These are phyloP conservation scores for Sinocyclocheilus anophthalmus DNA, from an alignment of 2,113 vertebrate species.

Conservation along the genomic window DNA sequence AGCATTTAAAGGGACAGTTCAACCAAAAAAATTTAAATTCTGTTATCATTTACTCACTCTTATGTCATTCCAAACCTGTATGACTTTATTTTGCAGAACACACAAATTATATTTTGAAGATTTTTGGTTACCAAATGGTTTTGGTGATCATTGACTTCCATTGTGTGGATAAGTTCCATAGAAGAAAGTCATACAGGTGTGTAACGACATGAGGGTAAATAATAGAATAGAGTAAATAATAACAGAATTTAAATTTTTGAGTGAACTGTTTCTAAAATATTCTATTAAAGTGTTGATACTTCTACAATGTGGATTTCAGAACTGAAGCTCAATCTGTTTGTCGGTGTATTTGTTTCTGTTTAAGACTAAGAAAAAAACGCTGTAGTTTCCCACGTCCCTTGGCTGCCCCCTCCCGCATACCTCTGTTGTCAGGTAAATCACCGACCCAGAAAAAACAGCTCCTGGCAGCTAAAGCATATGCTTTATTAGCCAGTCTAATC, in stretches of 20 bases:
- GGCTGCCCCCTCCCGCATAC: conserved; percentile 56
- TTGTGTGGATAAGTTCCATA: background rate
- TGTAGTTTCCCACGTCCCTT: conserved; percentile 53
- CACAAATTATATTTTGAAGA: background rate
- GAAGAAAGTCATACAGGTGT: background rate
- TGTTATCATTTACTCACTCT: background rate
- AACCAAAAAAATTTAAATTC: background rate
- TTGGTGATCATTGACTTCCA: background rate
- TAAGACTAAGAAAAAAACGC: background rate
- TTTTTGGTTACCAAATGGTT: background rate
- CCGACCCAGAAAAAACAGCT: conserved; percentile 32
- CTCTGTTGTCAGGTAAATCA: conserved; percentile 62
- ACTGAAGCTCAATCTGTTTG: conserved; percentile 38
- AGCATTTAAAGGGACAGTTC: background rate
- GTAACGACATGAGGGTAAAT: too few species aligned
- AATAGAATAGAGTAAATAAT: background rate
- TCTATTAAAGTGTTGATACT: background rate
- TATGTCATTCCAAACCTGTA: background rate
- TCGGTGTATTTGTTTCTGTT: background rate
- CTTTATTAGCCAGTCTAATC: conserved; percentile 46
- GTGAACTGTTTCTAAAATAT: too few species aligned
- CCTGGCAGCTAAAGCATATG: conserved; percentile 48
- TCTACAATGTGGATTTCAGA: conserved; percentile 40
- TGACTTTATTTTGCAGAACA: background rate
- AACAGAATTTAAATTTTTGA: background rate